Evolutionary conservation across 2,113 vertebrate genomes (phyloP).

Genomic region (Rousettus leschenaultii): DNA sequence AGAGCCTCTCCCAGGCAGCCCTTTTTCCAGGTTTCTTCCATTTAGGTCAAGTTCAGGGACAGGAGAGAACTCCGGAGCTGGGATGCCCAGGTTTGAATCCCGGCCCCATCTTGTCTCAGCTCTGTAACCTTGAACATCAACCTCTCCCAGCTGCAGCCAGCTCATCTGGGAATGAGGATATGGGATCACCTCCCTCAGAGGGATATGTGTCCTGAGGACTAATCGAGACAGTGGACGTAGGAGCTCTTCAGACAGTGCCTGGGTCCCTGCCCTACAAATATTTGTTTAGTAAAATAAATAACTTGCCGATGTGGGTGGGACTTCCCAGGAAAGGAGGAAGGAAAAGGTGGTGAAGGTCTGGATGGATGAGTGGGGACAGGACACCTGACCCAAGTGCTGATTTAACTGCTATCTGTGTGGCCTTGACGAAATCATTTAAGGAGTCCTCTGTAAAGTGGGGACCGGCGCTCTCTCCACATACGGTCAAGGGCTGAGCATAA

Average conservation of each 20-base stretch:
- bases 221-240: background rate
- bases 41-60: background rate
- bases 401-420: background rate
- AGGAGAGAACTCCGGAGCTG: background rate
- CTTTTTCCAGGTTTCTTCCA: background rate
- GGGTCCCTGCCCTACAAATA: accelerated
- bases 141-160: background rate
- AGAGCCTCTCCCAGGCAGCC: background rate
- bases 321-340: background rate
- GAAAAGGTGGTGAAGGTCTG: background rate
- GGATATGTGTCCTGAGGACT: background rate
- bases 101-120: no score
- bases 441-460: background rate
- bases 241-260: background rate
- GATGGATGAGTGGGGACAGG: background rate
- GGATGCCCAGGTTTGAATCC: background rate
- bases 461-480: background rate
- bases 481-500: background rate
- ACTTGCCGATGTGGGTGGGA: accelerated
- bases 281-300: background rate
- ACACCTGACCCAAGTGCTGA: background rate
- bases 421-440: background rate
- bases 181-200: background rate
- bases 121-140: background rate
- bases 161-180: background rate